These are phyloP conservation scores for Formica exsecta DNA, from an alignment of 1,140 invertebrate genomes.

Conservation along the genomic window DNA sequence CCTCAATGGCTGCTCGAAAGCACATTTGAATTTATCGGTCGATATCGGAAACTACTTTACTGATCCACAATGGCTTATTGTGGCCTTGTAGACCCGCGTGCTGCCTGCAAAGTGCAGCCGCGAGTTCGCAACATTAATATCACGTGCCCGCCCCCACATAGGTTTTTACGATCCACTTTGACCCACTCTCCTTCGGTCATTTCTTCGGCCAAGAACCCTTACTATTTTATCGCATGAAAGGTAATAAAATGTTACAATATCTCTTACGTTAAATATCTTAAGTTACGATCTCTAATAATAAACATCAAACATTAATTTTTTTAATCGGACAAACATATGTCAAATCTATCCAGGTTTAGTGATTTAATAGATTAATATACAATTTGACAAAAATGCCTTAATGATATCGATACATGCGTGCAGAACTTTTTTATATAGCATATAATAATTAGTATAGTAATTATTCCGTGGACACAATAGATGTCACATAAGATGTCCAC, in stretches of 20 bases:
- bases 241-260: conserved; percentile 28
- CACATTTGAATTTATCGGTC: conserved; percentile 79
- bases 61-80: conserved; percentile 77
- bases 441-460: background rate
- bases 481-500: background rate
- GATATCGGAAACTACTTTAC: conserved; percentile 79
- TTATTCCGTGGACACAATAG: background rate
- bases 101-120: conserved; percentile 14
- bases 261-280: background rate
- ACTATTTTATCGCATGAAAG: conserved; percentile 1
- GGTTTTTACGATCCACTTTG: conserved; percentile 38
- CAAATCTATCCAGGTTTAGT: too few relatives aligned
- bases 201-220: background rate
- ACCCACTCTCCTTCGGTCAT: background rate
- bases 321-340: conserved; percentile 31
- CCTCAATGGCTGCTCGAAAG: conserved; percentile 60
- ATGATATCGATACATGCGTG: background rate
- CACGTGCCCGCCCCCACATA: background rate
- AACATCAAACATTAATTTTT: background rate
- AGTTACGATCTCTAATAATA: too few relatives aligned
- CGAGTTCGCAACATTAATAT: conserved; percentile 57
- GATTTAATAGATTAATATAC: conserved; percentile 10
- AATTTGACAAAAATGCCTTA: background rate
- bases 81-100: conserved; percentile 56
- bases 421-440: background rate